Percentiles rank a stretch among this genome's conserved stretches.
Conservation (phyloP, 2,797 vertebrate species). For the Pantherophis vulpinus region DNA sequence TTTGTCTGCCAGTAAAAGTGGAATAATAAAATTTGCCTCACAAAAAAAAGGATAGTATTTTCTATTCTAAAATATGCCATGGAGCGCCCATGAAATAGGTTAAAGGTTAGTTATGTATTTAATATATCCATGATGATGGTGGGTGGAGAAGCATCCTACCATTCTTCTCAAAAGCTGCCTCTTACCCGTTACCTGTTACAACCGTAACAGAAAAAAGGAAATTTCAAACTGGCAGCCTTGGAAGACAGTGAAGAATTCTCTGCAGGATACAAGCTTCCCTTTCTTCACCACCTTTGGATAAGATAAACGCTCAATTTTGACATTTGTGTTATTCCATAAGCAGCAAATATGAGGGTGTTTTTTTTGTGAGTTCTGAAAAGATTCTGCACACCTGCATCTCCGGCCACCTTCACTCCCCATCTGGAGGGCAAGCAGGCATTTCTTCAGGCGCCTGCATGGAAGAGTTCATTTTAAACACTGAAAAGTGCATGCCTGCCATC, state of each 20-base stretch:
- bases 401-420: conserved; percentile 36
- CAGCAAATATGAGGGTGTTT: conserved; percentile 57
- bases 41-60: not conserved
- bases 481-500: conserved; percentile 68
- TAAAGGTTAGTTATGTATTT: not conserved
- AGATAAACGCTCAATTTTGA: conserved; percentile 58
- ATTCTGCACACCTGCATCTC: conserved; percentile 70
- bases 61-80: not conserved
- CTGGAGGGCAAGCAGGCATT: conserved; percentile 40
- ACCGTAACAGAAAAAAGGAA: conserved; percentile 74
- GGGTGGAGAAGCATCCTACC: conserved; percentile 33
- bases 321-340: conserved; percentile 49
- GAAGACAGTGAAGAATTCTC: conserved; percentile 60
- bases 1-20: not conserved
- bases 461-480: rapidly evolving
- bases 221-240: conserved; percentile 67
- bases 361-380: conserved; percentile 71
- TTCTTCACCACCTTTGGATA: conserved; percentile 42
- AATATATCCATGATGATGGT: conserved; percentile 22
- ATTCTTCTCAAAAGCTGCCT: conserved; percentile 54
- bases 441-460: conserved; percentile 1
- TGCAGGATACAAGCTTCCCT: conserved; percentile 59
- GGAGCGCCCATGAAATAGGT: not conserved
- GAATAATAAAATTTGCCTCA: not conserved
- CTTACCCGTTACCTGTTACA: conserved; percentile 66